Evolutionary conservation across 1,140 invertebrate species (phyloP), one percentile per base, ranked within the genome.

Genomic region (Zaprionus lachaisei): DNA sequence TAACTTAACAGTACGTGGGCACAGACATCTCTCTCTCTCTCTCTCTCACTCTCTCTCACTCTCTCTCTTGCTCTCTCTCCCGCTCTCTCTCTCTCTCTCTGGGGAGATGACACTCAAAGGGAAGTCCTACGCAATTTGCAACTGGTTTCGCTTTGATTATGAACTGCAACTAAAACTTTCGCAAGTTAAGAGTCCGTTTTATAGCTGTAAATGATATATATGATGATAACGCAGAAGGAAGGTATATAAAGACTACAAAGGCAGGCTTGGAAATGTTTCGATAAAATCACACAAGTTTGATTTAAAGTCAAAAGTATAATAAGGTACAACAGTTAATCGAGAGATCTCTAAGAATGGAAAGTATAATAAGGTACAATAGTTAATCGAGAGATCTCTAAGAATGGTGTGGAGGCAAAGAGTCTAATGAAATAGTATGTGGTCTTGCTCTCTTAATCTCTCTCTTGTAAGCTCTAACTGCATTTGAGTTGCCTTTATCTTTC

Each of bases 141-240:
- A 71, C 67, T 75, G 70, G 72, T 64, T 70, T 75, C 63, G 70
- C 73, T 41, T 28, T 54, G 73, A 68, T 64, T 65, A 38, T 65
- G 31, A 76, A 12, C 47, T 51, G 47, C 38, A 76, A 24, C 47
- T 51, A 12, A 11, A 24, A 20, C 47, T 49, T 49, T 41, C 38
- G 9, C 9, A 22, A 49, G 47, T 49, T 11, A 49, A 49, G 17
- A 49, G 17, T 51, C 4, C 11, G 20, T 51, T 51, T 51, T 51
- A 51, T 51, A 24, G 20, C 47, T 51, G 47, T 24, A 51, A 51
- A 51, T 51, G 47, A 51, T 51, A 51, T 14, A 20, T 51, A 24
- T 24, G 20, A 38, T 9, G 15, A 34, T 9, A 34, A 34, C 5
- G 15, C 5, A 44, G 41, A 6, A 9, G 0, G 6, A 47, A 17